Evolutionary conservation across 2,888 invertebrate species (phyloP).

Genomic region (Criorhina ranunculi): DNA sequence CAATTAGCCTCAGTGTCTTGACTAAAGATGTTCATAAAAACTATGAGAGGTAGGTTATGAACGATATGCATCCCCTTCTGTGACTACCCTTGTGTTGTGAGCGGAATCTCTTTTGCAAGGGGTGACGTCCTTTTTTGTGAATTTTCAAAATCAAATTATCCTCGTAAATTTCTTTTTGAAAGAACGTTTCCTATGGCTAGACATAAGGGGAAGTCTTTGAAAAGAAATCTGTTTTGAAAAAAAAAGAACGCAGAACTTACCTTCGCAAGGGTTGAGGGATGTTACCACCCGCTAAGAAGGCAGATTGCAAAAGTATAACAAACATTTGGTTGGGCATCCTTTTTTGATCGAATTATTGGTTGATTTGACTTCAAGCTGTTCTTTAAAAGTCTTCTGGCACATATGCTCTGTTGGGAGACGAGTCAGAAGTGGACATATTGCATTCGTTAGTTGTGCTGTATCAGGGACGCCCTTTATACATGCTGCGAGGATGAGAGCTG

Average conservation of each 20-base stretch:
- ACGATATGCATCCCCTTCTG: not conserved
- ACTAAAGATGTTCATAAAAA: not conserved
- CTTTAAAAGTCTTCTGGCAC: not conserved
- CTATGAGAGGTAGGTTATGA: conserved; percentile 23
- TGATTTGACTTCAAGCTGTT: not conserved
- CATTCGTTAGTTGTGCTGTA: too few species aligned
- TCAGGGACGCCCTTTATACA: too few species aligned
- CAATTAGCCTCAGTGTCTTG: conserved; percentile 52
- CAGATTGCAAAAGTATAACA: conserved; percentile 5
- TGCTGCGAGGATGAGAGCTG: too few species aligned
- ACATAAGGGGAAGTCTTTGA: too few species aligned
- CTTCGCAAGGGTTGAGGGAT: not conserved
- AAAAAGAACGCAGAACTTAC: too few species aligned
- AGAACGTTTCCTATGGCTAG: too few species aligned
- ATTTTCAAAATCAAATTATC: too few species aligned
- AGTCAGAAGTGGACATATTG: not conserved
- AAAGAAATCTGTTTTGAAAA: too few species aligned
- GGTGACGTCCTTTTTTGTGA: too few species aligned
- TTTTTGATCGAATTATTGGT: conserved; percentile 17
- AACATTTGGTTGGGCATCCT: conserved; percentile 16
- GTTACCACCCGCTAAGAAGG: conserved; percentile 30
- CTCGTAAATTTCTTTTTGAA: too few species aligned
- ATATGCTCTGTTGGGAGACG: not conserved
- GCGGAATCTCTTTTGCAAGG: too few species aligned
- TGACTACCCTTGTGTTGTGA: not conserved